Conservation (phyloP, 2,797 vertebrate genomes). For the Hephaestus fuliginosus region DNA sequence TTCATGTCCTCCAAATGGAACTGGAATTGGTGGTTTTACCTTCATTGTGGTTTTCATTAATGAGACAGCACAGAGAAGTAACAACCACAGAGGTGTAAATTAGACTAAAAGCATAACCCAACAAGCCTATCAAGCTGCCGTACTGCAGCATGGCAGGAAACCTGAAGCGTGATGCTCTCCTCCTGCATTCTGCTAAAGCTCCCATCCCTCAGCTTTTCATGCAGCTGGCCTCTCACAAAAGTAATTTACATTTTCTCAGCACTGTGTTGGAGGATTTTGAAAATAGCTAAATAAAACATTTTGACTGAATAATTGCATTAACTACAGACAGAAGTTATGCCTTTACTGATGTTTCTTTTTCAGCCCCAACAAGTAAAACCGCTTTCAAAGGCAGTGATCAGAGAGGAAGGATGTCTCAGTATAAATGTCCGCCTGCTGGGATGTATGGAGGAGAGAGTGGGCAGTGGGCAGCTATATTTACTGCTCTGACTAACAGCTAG, state of each 20-base stretch:
- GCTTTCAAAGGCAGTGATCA: conserved; percentile 33
- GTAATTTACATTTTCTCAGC: conserved; percentile 17
- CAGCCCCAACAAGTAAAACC: not conserved
- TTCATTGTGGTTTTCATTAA: not conserved
- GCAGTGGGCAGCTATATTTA: conserved; percentile 71
- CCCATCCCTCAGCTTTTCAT: conserved; percentile 12
- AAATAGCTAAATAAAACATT: not conserved
- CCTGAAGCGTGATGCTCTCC: conserved; percentile 23
- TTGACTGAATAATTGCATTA: not conserved
- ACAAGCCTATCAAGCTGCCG: not conserved
- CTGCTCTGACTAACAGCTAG: conserved; percentile 72
- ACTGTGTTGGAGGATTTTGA: not conserved
- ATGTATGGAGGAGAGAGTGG: conserved; percentile 73
- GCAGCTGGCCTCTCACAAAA: conserved; percentile 4
- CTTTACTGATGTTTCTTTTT: conserved; percentile 12
- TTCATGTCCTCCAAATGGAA: conserved; percentile 1
- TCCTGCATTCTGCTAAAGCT: conserved; percentile 18
- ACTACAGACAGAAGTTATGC: not conserved
- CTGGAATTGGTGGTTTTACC: not conserved
- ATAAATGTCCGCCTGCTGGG: conserved; percentile 39
- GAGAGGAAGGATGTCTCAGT: conserved; percentile 30
- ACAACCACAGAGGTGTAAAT: conserved; percentile 41
- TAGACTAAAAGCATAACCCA: not conserved
- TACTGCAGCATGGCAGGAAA: not conserved
- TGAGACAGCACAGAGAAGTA: not conserved